Percentiles rank a stretch among this genome's conserved stretches.
Conservation (phyloP, 2,888 invertebrate genomes). For the Antheraea assamensis region DNA sequence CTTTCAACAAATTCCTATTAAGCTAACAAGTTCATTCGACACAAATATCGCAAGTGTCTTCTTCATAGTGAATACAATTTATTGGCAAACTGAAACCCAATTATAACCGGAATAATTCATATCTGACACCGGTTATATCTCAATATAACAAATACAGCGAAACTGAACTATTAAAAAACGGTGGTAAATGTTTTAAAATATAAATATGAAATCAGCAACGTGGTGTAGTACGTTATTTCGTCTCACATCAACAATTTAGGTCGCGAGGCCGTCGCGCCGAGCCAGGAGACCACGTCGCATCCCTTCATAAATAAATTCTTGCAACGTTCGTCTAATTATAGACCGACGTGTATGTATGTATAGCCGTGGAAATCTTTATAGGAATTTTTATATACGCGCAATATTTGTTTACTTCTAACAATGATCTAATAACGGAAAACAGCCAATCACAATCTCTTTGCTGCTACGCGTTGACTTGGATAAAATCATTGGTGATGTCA, state of each 20-base stretch:
- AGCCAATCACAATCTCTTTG: no score
- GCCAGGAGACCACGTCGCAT: constrained; percentile 52
- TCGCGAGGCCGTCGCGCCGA: constrained; percentile 58
- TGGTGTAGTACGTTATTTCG: neutral
- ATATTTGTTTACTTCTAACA: neutral
- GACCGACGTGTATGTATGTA: constrained; percentile 37
- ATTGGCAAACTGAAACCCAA: neutral
- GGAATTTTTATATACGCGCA: neutral
- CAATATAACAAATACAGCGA: neutral
- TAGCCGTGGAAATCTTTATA: neutral
- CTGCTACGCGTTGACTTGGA: no score
- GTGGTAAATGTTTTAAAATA: neutral
- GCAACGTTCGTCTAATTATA: constrained; percentile 58
- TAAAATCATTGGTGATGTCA: no score
- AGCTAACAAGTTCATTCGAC: neutral
- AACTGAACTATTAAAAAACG: neutral
- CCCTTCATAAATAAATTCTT: constrained; percentile 58
- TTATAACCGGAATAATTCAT: neutral
- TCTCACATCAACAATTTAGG: constrained; percentile 50
- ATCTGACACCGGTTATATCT: neutral
- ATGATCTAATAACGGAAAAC: neutral
- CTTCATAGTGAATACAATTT: neutral
- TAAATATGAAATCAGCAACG: neutral
- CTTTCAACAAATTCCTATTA: neutral
- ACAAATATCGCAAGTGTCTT: neutral